Conservation (phyloP, 2,888 invertebrate genomes). For the Mylabris sibirica region DNA sequence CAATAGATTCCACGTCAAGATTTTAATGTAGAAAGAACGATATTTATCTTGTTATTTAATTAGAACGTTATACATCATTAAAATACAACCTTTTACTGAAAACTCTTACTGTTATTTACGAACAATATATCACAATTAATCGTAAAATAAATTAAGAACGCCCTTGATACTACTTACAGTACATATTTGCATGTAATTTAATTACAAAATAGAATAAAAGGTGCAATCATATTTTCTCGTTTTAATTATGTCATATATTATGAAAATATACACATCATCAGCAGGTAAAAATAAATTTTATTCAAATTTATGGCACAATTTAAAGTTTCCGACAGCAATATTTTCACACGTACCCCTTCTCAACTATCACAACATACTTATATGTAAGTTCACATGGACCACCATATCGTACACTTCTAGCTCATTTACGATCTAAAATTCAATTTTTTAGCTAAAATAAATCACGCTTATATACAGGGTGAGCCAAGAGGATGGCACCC, state of each 20-base stretch:
- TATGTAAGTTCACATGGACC: conserved; percentile 1
- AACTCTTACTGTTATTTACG: no score
- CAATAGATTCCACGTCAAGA: no score
- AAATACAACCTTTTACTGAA: no score
- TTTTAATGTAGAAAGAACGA: no score
- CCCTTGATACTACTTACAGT: no score
- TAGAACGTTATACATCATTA: no score
- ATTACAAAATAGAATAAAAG: not conserved
- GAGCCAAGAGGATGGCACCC: no score
- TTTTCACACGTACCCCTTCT: not conserved
- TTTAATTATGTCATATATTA: conserved; percentile 26
- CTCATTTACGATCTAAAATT: not conserved
- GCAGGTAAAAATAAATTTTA: conserved; percentile 18
- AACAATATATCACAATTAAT: no score
- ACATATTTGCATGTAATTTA: not conserved
- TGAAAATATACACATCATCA: conserved; percentile 21
- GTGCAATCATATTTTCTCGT: not conserved
- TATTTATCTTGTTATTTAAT: no score
- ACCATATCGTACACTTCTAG: not conserved
- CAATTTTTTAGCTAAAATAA: not conserved
- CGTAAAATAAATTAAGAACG: not conserved
- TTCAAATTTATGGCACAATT: conserved; percentile 23
- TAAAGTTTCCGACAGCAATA: conserved; percentile 10
- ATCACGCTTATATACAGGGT: not conserved
- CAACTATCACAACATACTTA: not conserved